These are phyloP conservation scores for Piscicola geometra DNA, from an alignment of 2,888 invertebrate species.

Conservation along the genomic window DNA sequence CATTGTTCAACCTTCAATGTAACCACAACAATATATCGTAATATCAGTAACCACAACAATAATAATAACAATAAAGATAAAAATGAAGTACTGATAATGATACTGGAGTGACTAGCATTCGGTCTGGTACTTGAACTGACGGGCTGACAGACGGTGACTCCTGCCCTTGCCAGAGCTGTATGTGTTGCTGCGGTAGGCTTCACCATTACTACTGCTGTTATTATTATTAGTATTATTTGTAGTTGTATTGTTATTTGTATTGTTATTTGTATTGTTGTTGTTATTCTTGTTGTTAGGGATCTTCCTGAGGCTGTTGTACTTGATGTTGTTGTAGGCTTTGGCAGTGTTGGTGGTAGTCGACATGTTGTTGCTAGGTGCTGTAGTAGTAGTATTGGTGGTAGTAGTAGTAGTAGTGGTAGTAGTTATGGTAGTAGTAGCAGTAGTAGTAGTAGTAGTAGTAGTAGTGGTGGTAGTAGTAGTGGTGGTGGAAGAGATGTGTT, in stretches of 20 bases:
- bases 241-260: not conserved
- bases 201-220: not conserved
- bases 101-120: conserved; percentile 17
- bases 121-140: conserved; percentile 28
- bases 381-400: no score
- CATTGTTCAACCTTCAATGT: no score
- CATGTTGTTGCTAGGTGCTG: no score
- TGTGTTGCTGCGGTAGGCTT: not conserved
- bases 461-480: not conserved
- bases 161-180: not conserved
- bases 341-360: no score
- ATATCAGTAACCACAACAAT: not conserved
- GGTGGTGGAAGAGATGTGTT: not conserved
- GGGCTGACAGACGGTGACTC: not conserved
- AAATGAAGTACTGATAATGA: not conserved
- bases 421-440: not conserved
- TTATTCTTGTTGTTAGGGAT: not conserved
- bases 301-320: not conserved
- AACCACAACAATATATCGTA: no score
- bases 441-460: not conserved
- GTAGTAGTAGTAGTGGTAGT: not conserved
- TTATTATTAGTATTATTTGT: not conserved
- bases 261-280: not conserved
- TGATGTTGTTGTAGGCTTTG: not conserved
- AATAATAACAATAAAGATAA: conserved; percentile 8